These are phyloP conservation scores for Gyrodactylus bullatarudis DNA, from an alignment of 1,140 invertebrate genomes.

Conservation along the genomic window DNA sequence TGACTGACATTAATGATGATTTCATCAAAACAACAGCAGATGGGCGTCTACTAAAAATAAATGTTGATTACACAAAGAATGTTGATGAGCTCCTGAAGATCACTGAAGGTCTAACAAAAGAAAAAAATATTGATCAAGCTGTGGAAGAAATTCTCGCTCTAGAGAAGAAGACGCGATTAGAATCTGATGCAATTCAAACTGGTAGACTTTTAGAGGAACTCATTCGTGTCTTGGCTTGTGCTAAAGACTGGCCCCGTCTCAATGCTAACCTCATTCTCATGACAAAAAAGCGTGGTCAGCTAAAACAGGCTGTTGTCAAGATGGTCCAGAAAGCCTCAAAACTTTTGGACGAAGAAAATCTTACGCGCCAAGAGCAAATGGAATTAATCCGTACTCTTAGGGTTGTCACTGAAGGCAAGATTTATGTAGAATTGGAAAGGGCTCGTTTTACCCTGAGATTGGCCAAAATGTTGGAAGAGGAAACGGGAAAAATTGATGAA, in stretches of 20 bases:
- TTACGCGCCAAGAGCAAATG: constrained; percentile 40
- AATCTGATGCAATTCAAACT: constrained; percentile 59
- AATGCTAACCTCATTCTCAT: constrained; percentile 71
- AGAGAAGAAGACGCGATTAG: constrained; percentile 3
- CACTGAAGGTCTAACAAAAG: neutral
- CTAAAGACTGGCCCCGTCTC: constrained; percentile 55
- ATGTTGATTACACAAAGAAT: constrained; percentile 1
- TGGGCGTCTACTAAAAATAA: neutral
- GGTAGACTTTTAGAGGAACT: constrained; percentile 63
- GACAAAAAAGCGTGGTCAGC: constrained; percentile 64
- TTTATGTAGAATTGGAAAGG: constrained; percentile 94
- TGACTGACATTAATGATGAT: neutral
- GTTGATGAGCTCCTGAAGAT: neutral
- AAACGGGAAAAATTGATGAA: constrained; percentile 44
- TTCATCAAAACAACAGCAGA: constrained; percentile 1
- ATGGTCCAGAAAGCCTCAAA: constrained; percentile 82
- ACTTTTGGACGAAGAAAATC: constrained; percentile 65
- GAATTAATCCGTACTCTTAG: constrained; percentile 78
- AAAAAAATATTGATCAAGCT: neutral
- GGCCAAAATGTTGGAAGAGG: constrained; percentile 61
- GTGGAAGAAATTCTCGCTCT: neutral
- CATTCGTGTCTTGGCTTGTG: constrained; percentile 65
- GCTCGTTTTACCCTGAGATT: constrained; percentile 68
- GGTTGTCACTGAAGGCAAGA: constrained; percentile 83
- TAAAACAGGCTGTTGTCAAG: constrained; percentile 70